Evolutionary conservation across 2,888 invertebrate species (phyloP).

Genomic region (Amiota communis): DNA sequence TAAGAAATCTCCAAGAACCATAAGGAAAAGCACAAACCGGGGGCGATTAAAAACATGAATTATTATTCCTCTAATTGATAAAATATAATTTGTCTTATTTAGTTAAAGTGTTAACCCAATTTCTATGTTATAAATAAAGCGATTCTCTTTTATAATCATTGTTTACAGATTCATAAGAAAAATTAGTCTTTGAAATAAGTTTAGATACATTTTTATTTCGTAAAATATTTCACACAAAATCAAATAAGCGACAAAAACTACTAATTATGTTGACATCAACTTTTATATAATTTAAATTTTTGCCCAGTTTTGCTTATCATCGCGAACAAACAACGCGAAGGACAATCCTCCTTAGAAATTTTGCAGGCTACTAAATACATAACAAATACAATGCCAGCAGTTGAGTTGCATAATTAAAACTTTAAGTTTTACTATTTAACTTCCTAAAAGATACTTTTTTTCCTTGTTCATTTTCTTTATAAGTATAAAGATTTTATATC

Average conservation of each 20-base stretch:
- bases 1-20: too few species aligned
- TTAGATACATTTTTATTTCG: too few species aligned
- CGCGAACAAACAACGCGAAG: neutral
- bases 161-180: too few species aligned
- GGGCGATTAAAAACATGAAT: too few species aligned
- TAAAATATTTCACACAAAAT: conserved; percentile 7
- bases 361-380: conserved; percentile 17
- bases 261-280: conserved; percentile 66
- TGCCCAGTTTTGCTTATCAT: conserved; percentile 20
- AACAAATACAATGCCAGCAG: conserved; percentile 42
- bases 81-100: too few species aligned
- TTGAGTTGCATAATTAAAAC: conserved; percentile 67
- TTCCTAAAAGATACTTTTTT: conserved; percentile 45
- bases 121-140: too few species aligned
- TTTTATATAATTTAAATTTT: conserved; percentile 42
- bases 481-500: neutral
- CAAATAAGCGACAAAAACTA: conserved; percentile 49
- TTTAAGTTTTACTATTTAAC: conserved; percentile 63
- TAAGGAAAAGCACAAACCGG: too few species aligned
- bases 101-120: too few species aligned
- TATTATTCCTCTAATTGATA: too few species aligned
- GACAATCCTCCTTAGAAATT: conserved; percentile 28
- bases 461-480: neutral
- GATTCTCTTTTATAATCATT: too few species aligned
- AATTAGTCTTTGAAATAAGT: too few species aligned